Evolutionary conservation across 2,888 invertebrate species (phyloP).

Genomic region (Micoletzkya japonica): DNA sequence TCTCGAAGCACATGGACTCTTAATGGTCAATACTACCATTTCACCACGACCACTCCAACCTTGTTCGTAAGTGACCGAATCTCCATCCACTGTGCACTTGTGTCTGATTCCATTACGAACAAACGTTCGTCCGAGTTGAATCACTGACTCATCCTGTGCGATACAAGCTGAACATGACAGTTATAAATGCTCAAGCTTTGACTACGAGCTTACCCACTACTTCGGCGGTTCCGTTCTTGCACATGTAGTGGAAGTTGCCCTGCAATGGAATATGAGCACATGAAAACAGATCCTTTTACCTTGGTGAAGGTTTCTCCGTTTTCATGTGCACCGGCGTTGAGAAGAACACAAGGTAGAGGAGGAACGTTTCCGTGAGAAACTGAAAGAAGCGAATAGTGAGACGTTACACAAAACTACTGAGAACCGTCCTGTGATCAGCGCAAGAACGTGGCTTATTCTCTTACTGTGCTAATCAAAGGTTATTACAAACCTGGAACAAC

Average conservation of each 20-base stretch:
- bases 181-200: neutral
- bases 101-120: slow-evolving; percentile 56
- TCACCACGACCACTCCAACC: slow-evolving; percentile 33
- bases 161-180: slow-evolving; percentile 60
- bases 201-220: slow-evolving; percentile 51
- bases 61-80: slow-evolving; percentile 61
- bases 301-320: slow-evolving; percentile 61
- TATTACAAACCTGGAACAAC: slow-evolving; percentile 52
- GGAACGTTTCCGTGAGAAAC: slow-evolving; percentile 50
- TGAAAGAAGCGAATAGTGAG: slow-evolving; percentile 25
- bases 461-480: neutral
- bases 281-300: slow-evolving; percentile 25
- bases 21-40: neutral
- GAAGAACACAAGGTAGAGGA: slow-evolving; percentile 56
- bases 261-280: too few species aligned
- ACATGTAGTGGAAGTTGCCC: slow-evolving; percentile 60
- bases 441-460: too few species aligned
- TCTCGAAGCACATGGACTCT: slow-evolving; percentile 62
- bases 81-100: slow-evolving; percentile 52
- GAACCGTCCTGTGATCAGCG: slow-evolving; percentile 52
- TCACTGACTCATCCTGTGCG: slow-evolving; percentile 59
- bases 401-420: slow-evolving; percentile 45
- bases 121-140: slow-evolving; percentile 57
- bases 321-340: slow-evolving; percentile 55
- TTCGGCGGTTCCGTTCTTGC: slow-evolving; percentile 61